A percentile compares a stretch with the other conserved stretches of the same genome.
phyloP scores from a whole-genome alignment of 1,140 invertebrate species.

The Drosophila punjabiensis region DNA sequence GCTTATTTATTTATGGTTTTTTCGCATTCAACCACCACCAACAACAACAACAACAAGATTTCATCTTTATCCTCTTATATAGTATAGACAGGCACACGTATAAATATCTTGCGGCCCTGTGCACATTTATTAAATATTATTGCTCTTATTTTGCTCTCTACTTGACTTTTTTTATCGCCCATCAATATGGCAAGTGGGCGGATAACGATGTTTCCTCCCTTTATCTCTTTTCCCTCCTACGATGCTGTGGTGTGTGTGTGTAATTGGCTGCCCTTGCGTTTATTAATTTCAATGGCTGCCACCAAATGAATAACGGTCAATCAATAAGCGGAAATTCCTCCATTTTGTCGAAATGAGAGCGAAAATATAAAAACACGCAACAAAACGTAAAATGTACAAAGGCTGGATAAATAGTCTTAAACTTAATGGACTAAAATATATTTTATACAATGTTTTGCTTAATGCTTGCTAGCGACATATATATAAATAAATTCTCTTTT shows the following conservation, averaged over 20 bases:
- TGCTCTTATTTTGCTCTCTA: conserved; percentile 77
- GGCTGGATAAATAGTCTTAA: neutral
- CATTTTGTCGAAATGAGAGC: conserved; percentile 10
- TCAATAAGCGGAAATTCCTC: conserved; percentile 58
- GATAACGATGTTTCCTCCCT: conserved; percentile 10
- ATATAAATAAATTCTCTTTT: no score
- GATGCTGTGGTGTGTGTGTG: neutral
- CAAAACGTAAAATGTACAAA: neutral
- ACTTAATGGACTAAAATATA: neutral
- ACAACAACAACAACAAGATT: conserved; percentile 56
- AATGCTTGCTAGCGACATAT: no score
- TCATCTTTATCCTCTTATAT: conserved; percentile 10
- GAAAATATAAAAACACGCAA: neutral
- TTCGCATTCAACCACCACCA: conserved; percentile 72
- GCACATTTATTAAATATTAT: conserved; percentile 83
- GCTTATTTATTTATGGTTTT: conserved; percentile 76
- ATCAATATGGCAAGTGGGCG: conserved; percentile 48
- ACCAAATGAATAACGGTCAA: conserved; percentile 71
- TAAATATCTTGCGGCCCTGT: conserved; percentile 35
- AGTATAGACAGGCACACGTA: neutral
- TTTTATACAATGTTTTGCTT: neutral
- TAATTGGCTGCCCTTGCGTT: conserved; percentile 43
- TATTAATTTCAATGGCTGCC: conserved; percentile 73
- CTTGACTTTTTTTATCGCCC: conserved; percentile 76
- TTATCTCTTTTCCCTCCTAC: neutral